Conservation (phyloP, 1,140 invertebrate genomes). For the Drosophila azteca region DNA sequence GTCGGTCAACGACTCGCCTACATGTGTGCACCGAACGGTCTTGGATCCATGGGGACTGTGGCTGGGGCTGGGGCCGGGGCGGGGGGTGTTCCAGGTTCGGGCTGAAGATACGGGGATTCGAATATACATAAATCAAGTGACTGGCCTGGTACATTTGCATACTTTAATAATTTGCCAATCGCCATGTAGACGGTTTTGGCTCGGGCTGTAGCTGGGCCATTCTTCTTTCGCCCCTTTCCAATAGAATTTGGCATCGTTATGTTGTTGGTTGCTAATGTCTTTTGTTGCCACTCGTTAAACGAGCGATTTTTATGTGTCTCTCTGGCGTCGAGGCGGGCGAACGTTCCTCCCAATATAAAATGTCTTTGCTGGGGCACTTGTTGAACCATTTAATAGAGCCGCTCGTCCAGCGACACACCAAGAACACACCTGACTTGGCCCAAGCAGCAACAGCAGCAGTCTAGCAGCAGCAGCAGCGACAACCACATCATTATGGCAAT, state of each 20-base stretch:
- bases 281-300: constrained; percentile 46
- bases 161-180: constrained; percentile 72
- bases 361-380: constrained; percentile 66
- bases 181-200: constrained; percentile 6
- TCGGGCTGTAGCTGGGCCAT: neutral
- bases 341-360: constrained; percentile 67
- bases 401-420: constrained; percentile 62
- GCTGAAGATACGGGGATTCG: too few species aligned
- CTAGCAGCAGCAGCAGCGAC: neutral
- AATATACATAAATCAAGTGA: constrained; percentile 52
- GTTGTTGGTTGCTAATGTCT: constrained; percentile 35
- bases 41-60: too few species aligned
- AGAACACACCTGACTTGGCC: neutral
- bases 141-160: constrained; percentile 57
- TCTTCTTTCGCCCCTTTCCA: constrained; percentile 15
- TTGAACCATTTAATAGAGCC: constrained; percentile 70
- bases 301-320: constrained; percentile 54
- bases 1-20: too few species aligned
- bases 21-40: too few species aligned
- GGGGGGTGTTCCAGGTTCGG: too few species aligned
- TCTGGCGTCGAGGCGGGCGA: constrained; percentile 20
- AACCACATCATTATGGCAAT: constrained; percentile 55
- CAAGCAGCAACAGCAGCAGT: too few species aligned
- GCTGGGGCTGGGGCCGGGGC: too few species aligned
- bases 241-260: constrained; percentile 13